A percentile compares a stretch with the other conserved stretches of the same genome.
These are phyloP conservation scores for Epicampocera succincta DNA, from an alignment of 2,888 invertebrate genomes.

Conservation along the genomic window DNA sequence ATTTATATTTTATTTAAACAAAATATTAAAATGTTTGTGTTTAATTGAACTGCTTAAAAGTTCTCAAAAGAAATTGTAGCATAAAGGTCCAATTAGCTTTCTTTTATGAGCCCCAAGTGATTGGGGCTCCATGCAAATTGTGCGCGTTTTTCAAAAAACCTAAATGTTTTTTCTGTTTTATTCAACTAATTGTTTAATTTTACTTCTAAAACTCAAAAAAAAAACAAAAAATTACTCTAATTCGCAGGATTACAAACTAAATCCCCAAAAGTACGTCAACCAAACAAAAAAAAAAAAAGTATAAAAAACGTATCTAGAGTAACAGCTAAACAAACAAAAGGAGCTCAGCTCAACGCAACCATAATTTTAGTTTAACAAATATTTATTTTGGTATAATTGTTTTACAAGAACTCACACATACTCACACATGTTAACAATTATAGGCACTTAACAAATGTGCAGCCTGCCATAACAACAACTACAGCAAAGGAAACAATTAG, in stretches of 20 bases:
- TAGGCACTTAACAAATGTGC: slow-evolving; percentile 43
- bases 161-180: neutral
- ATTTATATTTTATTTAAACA: no score
- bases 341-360: slow-evolving; percentile 9
- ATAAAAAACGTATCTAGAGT: neutral
- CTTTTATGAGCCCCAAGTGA: neutral
- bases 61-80: neutral
- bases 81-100: neutral
- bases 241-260: neutral
- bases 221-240: neutral
- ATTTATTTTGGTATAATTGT: slow-evolving; percentile 51
- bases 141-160: no score
- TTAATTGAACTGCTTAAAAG: neutral
- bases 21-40: neutral
- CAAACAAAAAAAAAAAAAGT: neutral
- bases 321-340: slow-evolving; percentile 21
- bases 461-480: slow-evolving; percentile 52
- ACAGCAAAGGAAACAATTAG: slow-evolving; percentile 40
- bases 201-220: slow-evolving; percentile 14
- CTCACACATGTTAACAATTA: neutral
- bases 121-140: neutral
- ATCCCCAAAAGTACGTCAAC: neutral
- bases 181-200: slow-evolving; percentile 7
- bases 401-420: slow-evolving; percentile 19
- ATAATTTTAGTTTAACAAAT: slow-evolving; percentile 47